Conservation (phyloP, 2,113 vertebrate species). For the Vombatus ursinus region DNA sequence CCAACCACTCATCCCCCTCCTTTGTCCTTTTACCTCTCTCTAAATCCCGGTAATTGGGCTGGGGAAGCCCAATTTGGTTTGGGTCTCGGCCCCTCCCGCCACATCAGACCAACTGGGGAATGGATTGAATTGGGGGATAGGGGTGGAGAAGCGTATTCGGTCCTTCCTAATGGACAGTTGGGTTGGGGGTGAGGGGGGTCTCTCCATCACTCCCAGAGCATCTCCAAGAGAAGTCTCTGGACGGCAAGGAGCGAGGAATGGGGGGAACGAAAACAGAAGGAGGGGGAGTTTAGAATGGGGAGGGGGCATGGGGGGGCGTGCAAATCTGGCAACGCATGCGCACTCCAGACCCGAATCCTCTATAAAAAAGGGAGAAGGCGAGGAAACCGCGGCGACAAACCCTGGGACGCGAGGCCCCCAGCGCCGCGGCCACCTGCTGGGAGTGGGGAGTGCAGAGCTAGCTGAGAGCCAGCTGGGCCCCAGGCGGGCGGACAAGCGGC, state of each 20-base stretch:
- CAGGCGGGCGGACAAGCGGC: conserved; percentile 10
- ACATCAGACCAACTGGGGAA: background rate
- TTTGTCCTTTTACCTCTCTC: background rate
- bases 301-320: background rate
- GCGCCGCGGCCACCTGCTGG: background rate
- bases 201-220: background rate
- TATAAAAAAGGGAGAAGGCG: conserved; percentile 70
- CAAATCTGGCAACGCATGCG: conserved; percentile 68
- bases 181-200: background rate
- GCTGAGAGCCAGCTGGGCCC: background rate
- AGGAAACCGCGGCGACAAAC: background rate
- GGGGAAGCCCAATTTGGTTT: background rate
- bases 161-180: background rate
- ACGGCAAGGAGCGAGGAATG: background rate
- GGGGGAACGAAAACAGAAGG: background rate
- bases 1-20: background rate
- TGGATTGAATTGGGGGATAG: background rate
- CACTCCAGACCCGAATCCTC: conserved; percentile 56
- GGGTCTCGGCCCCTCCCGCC: background rate
- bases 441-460: background rate
- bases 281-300: background rate
- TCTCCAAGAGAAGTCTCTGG: background rate
- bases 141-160: background rate
- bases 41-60: background rate
- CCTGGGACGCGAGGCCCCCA: background rate